These are phyloP conservation scores for Lumbricus terrestris DNA, from an alignment of 2,888 invertebrate genomes.

Conservation along the genomic window DNA sequence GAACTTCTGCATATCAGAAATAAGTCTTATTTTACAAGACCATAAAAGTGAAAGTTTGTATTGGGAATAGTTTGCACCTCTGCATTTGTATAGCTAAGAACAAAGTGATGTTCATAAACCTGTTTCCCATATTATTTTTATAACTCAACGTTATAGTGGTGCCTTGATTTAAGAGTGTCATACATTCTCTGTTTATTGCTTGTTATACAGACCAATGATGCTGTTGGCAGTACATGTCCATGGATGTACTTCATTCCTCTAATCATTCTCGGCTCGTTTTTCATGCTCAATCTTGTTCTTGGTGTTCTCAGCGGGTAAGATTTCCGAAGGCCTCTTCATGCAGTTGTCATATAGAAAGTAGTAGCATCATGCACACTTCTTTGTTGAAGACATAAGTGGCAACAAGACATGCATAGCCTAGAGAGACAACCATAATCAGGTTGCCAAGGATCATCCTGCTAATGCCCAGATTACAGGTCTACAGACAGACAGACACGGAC, in stretches of 20 bases:
- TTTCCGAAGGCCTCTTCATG: not conserved
- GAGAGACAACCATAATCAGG: not conserved
- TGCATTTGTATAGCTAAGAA: not conserved
- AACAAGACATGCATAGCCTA: not conserved
- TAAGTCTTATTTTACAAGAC: not conserved
- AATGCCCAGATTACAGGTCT: not conserved
- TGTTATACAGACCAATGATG: conserved; percentile 89
- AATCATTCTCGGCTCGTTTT: conserved; percentile 99
- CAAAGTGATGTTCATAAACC: not conserved
- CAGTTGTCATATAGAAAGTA: not conserved
- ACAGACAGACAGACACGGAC: not conserved
- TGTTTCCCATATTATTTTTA: not conserved
- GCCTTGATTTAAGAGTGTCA: not conserved
- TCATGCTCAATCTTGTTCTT: conserved; percentile 99
- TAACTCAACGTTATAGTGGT: not conserved
- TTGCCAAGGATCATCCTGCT: not conserved
- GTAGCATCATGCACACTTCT: not conserved
- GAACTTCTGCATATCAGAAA: no score
- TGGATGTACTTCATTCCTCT: conserved; percentile 99
- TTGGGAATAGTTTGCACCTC: not conserved
- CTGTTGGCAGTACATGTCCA: conserved; percentile 95
- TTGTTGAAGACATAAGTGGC: not conserved
- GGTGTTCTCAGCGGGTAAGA: conserved; percentile 98
- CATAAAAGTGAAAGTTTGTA: not conserved
- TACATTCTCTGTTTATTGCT: not conserved